Percentiles rank a stretch among this genome's conserved stretches.
These are phyloP conservation scores for Betta splendens DNA, from an alignment of 2,797 vertebrate genomes.

Conservation along the genomic window DNA sequence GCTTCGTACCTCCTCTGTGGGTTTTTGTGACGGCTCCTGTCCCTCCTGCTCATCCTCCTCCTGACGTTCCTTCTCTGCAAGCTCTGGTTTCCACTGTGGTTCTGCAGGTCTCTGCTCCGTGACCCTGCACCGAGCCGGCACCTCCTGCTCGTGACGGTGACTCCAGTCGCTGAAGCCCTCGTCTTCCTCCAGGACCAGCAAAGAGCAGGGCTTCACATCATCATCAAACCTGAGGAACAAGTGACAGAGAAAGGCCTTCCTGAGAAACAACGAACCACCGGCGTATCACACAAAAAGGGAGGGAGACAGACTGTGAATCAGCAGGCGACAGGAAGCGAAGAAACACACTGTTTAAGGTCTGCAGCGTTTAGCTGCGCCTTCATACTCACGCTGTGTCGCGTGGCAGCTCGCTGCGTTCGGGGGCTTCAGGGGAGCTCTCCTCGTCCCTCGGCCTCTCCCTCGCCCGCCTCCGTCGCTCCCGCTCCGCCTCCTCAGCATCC, in stretches of 20 bases:
- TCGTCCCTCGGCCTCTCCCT: slow-evolving; percentile 63
- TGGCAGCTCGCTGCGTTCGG: slow-evolving; percentile 15
- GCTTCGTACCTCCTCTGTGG: slow-evolving; percentile 50
- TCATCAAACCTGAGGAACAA: slow-evolving; percentile 66
- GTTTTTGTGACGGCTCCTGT: slow-evolving; percentile 34
- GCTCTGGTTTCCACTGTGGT: slow-evolving; percentile 20
- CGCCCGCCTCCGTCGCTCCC: slow-evolving; percentile 78
- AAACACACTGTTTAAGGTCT: too few relatives aligned
- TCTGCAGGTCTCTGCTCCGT: slow-evolving; percentile 17
- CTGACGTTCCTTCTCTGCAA: slow-evolving; percentile 28
- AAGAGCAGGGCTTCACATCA: slow-evolving; percentile 75
- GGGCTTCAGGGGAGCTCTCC: slow-evolving; percentile 26
- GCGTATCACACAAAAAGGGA: too few relatives aligned
- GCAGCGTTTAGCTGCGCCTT: not conserved
- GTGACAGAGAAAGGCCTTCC: too few relatives aligned
- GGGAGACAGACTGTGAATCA: too few relatives aligned
- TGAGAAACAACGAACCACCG: too few relatives aligned
- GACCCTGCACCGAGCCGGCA: slow-evolving; percentile 22
- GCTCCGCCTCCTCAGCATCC: slow-evolving; percentile 86
- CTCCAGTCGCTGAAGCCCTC: slow-evolving; percentile 94
- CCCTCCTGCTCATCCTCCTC: slow-evolving; percentile 30
- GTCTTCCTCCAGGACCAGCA: slow-evolving; percentile 86
- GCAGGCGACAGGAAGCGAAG: too few relatives aligned
- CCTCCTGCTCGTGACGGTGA: slow-evolving; percentile 73
- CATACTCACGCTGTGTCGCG: slow-evolving; percentile 78